Evolutionary conservation across 2,888 invertebrate genomes (phyloP).

Genomic region (Scaptomyza reducta): DNA sequence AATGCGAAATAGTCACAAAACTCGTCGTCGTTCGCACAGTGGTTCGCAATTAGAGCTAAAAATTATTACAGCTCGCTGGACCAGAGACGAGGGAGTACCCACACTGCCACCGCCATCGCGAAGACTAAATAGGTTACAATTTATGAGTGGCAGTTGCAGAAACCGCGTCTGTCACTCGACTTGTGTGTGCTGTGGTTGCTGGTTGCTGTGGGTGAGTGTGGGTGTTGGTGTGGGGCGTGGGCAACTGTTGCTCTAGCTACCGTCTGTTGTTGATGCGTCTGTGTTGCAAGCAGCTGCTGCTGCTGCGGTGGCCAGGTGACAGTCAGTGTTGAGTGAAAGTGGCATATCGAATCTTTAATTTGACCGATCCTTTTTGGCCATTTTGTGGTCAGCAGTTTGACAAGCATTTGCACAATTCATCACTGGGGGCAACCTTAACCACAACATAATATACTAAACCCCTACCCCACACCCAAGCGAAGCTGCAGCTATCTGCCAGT

Average conservation of each 20-base stretch:
- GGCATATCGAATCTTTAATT: constrained; percentile 78
- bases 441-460: constrained; percentile 1
- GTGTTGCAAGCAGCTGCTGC: background rate
- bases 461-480: background rate
- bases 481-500: constrained; percentile 2
- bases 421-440: constrained; percentile 44
- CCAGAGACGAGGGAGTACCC: background rate
- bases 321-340: constrained; percentile 65
- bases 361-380: constrained; percentile 57
- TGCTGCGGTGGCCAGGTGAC: constrained; percentile 35
- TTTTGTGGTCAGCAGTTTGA: constrained; percentile 70
- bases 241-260: constrained; percentile 32
- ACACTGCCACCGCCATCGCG: constrained; percentile 9
- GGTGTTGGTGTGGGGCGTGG: constrained; percentile 29
- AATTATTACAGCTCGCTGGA: constrained; percentile 41
- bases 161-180: constrained; percentile 41
- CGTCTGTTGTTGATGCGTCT: background rate
- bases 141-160: constrained; percentile 66
- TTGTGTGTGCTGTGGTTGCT: constrained; percentile 40
- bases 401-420: constrained; percentile 79
- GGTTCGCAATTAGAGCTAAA: constrained; percentile 74
- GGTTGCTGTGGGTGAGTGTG: background rate
- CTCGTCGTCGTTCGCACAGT: constrained; percentile 53
- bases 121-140: constrained; percentile 74
- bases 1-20: constrained; percentile 72